phyloP scores from a whole-genome alignment of 2,888 invertebrate genomes.

The Patella caerulea region DNA sequence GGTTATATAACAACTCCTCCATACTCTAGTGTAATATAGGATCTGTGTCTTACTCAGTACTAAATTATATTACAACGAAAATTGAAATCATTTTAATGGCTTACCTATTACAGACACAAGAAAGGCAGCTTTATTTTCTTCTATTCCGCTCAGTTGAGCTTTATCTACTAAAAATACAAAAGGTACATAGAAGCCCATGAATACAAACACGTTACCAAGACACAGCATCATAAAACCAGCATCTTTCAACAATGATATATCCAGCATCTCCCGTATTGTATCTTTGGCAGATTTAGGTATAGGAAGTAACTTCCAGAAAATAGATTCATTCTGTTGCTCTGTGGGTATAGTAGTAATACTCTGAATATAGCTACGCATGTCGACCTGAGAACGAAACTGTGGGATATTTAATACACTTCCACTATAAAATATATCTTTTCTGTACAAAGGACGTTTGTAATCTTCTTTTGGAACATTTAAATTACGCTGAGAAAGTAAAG shows the following conservation, averaged over 20 bases:
- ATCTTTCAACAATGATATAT: constrained; percentile 88
- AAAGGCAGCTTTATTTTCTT: constrained; percentile 71
- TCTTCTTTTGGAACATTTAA: constrained; percentile 53
- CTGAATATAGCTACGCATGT: constrained; percentile 89
- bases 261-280: constrained; percentile 87
- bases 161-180: constrained; percentile 56
- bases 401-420: constrained; percentile 92
- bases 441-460: constrained; percentile 83
- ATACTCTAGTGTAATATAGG: too few relatives aligned
- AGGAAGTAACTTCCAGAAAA: constrained; percentile 44
- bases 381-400: constrained; percentile 89
- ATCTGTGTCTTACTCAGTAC: too few relatives aligned
- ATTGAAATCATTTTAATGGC: constrained; percentile 3
- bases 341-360: constrained; percentile 89
- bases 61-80: neutral
- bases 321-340: constrained; percentile 43
- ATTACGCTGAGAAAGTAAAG: constrained; percentile 4
- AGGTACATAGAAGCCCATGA: constrained; percentile 61
- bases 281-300: constrained; percentile 70
- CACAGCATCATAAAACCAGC: constrained; percentile 93
- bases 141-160: constrained; percentile 43
- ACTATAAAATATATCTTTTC: constrained; percentile 98
- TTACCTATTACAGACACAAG: constrained; percentile 70
- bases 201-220: constrained; percentile 80
- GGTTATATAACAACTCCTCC: too few relatives aligned